Evolutionary conservation across 2,113 vertebrate species (phyloP).

Genomic region (Aptenodytes patagonicus): DNA sequence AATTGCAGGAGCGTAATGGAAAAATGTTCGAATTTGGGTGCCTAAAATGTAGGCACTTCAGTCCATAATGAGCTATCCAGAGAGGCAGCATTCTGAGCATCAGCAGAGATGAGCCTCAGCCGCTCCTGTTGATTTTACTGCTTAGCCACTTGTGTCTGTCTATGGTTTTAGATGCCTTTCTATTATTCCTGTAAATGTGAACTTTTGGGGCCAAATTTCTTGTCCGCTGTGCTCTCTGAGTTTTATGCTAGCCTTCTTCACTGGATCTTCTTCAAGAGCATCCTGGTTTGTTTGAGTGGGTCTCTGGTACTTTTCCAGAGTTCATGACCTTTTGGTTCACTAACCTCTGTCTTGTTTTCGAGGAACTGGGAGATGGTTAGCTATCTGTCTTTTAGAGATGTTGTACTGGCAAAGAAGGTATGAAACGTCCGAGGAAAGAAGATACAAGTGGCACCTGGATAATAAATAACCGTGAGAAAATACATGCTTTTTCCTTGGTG

Average conservation of each 20-base stretch:
- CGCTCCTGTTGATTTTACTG: not conserved
- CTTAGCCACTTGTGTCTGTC: not conserved
- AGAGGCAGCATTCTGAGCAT: not conserved
- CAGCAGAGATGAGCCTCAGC: not conserved
- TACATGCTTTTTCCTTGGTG: not conserved
- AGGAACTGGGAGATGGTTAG: not conserved
- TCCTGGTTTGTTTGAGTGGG: not conserved
- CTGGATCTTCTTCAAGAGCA: not conserved
- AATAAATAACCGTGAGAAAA: conserved; percentile 35
- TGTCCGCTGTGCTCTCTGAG: not conserved
- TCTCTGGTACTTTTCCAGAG: not conserved
- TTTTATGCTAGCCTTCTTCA: not conserved
- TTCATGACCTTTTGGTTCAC: not conserved
- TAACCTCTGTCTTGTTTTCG: not conserved
- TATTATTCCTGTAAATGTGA: not conserved
- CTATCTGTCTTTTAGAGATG: not conserved
- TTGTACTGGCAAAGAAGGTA: not conserved
- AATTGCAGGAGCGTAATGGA: not conserved
- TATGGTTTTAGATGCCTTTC: not conserved
- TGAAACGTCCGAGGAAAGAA: not conserved
- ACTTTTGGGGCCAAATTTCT: not conserved
- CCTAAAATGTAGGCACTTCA: not conserved
- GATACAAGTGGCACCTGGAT: conserved; percentile 3
- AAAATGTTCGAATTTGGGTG: not conserved
- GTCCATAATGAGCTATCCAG: not conserved